phyloP scores from a whole-genome alignment of 2,888 invertebrate species.

The Tillus elongatus region DNA sequence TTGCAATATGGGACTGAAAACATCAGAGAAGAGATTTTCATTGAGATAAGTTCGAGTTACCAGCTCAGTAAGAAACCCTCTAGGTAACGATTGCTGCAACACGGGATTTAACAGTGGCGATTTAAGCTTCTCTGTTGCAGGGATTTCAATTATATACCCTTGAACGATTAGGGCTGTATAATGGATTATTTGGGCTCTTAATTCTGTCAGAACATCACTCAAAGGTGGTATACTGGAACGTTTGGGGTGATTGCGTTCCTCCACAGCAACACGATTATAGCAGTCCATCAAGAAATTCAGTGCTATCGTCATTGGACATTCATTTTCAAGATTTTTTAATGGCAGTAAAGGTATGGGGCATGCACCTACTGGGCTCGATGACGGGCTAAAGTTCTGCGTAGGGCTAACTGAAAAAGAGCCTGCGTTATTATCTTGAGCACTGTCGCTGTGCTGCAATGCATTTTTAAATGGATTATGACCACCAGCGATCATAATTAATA shows the following conservation, averaged over 20 bases:
- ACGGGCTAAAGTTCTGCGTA: constrained; percentile 37
- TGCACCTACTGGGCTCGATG: constrained; percentile 31
- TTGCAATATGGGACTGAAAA: constrained; percentile 60
- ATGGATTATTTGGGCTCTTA: constrained; percentile 48
- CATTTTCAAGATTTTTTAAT: constrained; percentile 21
- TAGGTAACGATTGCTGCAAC: constrained; percentile 60
- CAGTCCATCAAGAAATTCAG: constrained; percentile 50
- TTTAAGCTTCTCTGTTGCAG: constrained; percentile 45
- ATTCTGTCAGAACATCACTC: constrained; percentile 53
- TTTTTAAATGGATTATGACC: constrained; percentile 37
- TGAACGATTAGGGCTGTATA: constrained; percentile 51
- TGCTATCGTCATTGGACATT: constrained; percentile 28
- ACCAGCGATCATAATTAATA: constrained; percentile 44
- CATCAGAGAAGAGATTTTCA: constrained; percentile 49
- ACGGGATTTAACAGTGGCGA: constrained; percentile 62
- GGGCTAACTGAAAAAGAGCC: constrained; percentile 40
- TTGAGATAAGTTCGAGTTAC: constrained; percentile 45
- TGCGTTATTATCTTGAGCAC: constrained; percentile 38
- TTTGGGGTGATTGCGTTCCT: constrained; percentile 69
- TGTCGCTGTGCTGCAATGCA: constrained; percentile 24
- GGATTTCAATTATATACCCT: constrained; percentile 32
- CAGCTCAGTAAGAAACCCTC: constrained; percentile 60
- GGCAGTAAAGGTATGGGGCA: constrained; percentile 35
- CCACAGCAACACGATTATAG: constrained; percentile 62
- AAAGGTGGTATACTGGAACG: constrained; percentile 65